phyloP scores from a whole-genome alignment of 2,888 invertebrate genomes.

The Stictocephala bisonia region DNA sequence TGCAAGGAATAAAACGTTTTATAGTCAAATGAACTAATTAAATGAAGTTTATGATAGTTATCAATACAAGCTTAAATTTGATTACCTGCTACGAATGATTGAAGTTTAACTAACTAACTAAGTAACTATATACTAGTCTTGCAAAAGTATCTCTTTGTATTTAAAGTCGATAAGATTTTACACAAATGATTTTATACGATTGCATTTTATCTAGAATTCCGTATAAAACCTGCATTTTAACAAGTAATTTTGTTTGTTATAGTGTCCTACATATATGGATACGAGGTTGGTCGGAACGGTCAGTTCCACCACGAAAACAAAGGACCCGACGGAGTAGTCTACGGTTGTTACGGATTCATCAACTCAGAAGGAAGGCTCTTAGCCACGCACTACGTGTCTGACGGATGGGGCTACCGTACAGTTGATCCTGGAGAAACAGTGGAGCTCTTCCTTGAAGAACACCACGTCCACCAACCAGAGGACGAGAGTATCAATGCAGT shows the following conservation, averaged over 20 bases:
- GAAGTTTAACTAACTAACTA: too few relatives aligned
- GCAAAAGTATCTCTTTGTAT: too few relatives aligned
- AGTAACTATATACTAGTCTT: too few relatives aligned
- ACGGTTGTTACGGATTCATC: constrained; percentile 83
- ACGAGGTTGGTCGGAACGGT: constrained; percentile 79
- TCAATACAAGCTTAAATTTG: too few relatives aligned
- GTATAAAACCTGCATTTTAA: background rate
- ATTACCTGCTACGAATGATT: too few relatives aligned
- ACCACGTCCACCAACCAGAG: constrained; percentile 60
- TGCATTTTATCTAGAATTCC: too few relatives aligned
- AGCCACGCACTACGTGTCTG: constrained; percentile 81
- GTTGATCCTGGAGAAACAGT: constrained; percentile 76
- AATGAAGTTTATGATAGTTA: too few relatives aligned
- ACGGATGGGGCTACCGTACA: constrained; percentile 81
- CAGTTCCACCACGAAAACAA: constrained; percentile 84
- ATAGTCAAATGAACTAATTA: too few relatives aligned
- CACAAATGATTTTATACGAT: too few relatives aligned
- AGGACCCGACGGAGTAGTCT: constrained; percentile 81
- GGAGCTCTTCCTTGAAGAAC: constrained; percentile 72
- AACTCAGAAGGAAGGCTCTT: constrained; percentile 75
- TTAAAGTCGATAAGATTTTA: too few relatives aligned
- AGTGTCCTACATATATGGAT: constrained; percentile 82
- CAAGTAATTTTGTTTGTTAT: constrained; percentile 54
- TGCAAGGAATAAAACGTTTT: too few relatives aligned
- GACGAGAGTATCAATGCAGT: constrained; percentile 60